phyloP scores from a whole-genome alignment of 2,113 vertebrate species.

The Heterotilapia buettikoferi region DNA sequence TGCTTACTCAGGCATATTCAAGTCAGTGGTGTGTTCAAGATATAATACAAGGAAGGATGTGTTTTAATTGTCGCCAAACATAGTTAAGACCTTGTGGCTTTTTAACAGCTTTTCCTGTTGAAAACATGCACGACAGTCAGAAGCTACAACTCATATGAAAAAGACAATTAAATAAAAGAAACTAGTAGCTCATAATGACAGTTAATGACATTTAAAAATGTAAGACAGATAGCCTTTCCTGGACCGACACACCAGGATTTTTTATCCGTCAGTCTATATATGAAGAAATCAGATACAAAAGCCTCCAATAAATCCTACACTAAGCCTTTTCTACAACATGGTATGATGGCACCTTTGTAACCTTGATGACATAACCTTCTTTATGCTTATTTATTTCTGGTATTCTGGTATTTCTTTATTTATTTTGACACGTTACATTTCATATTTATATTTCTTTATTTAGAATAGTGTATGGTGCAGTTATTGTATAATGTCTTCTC shows the following conservation, averaged over 20 bases:
- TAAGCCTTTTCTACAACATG: neutral
- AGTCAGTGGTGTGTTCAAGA: neutral
- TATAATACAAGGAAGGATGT: conserved; percentile 21
- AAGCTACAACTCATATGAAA: neutral
- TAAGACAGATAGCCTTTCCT: neutral
- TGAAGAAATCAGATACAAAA: neutral
- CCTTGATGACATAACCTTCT: neutral
- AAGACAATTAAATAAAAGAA: neutral
- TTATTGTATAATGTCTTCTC: neutral
- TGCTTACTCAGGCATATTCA: neutral
- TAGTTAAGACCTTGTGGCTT: conserved; percentile 6
- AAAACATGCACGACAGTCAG: neutral
- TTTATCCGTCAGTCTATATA: neutral
- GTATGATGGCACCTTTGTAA: neutral
- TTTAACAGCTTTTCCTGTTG: neutral
- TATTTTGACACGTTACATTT: neutral
- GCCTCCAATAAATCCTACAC: neutral
- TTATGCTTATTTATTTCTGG: neutral
- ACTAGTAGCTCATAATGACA: neutral
- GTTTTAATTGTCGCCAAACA: neutral
- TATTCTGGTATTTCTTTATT: neutral
- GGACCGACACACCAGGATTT: neutral
- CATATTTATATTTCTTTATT: neutral
- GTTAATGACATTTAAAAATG: neutral
- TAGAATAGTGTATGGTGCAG: neutral